Conservation (phyloP, 2,113 vertebrate genomes). For the Tamias sibiricus region DNA sequence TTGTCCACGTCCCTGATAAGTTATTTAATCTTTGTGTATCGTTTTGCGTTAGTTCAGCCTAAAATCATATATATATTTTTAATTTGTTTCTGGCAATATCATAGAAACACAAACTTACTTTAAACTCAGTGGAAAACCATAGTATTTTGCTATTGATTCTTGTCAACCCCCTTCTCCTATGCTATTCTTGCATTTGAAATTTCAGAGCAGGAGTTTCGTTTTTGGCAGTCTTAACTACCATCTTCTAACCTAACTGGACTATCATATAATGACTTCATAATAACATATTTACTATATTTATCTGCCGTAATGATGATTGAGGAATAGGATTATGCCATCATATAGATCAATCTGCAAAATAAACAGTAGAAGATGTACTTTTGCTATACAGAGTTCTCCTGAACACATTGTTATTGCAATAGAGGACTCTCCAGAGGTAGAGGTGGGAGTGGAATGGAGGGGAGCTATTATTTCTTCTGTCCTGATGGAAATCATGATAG, state of each 20-base stretch:
- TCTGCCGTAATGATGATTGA: not conserved
- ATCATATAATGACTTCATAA: not conserved
- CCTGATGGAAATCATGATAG: not conserved
- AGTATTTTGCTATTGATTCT: not conserved
- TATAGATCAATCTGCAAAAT: not conserved
- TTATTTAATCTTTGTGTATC: not conserved
- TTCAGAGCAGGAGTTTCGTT: not conserved
- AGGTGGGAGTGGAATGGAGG: fast-evolving
- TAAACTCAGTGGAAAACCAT: not conserved
- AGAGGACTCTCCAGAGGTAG: not conserved
- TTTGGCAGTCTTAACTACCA: not conserved
- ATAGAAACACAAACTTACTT: not conserved
- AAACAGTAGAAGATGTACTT: not conserved
- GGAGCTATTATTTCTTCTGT: not conserved
- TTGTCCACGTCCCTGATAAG: not conserved
- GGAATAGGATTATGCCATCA: not conserved
- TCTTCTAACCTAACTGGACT: not conserved
- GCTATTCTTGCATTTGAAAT: not conserved
- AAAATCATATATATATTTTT: not conserved
- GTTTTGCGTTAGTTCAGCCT: not conserved
- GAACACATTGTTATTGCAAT: not conserved
- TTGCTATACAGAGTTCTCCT: fast-evolving
- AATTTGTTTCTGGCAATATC: not conserved
- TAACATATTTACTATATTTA: not conserved
- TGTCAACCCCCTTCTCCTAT: not conserved